Evolutionary conservation across 2,888 invertebrate species (phyloP).

Genomic region (Neoascia interrupta): DNA sequence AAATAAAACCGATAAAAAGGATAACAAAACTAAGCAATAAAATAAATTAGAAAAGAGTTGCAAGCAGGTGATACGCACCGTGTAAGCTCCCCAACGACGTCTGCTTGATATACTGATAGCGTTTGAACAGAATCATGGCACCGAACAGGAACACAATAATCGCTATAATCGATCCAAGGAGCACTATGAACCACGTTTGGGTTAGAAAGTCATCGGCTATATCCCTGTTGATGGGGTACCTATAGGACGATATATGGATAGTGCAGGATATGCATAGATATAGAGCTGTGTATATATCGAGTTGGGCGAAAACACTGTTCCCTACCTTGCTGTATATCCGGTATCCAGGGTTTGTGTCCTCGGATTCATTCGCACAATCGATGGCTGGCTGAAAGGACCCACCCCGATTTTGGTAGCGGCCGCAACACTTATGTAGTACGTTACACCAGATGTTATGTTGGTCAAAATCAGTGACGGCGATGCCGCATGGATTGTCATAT

Average conservation of each 20-base stretch:
- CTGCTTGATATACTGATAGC: slow-evolving; percentile 86
- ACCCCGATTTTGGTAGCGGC: slow-evolving; percentile 90
- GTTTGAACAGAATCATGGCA: slow-evolving; percentile 88
- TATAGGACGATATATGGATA: slow-evolving; percentile 77
- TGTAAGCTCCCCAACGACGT: slow-evolving; percentile 83
- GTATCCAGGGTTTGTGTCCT: slow-evolving; percentile 81
- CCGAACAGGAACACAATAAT: slow-evolving; percentile 91
- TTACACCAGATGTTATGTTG: slow-evolving; percentile 89
- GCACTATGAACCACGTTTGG: slow-evolving; percentile 94
- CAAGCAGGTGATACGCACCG: slow-evolving; percentile 75
- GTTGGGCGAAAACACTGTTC: background rate
- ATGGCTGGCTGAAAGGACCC: slow-evolving; percentile 89
- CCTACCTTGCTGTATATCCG: slow-evolving; percentile 75
- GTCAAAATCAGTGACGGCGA: slow-evolving; percentile 88
- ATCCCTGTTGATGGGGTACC: slow-evolving; percentile 81
- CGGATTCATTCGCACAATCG: slow-evolving; percentile 83
- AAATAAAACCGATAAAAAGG: slow-evolving; percentile 54
- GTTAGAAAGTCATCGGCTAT: slow-evolving; percentile 87
- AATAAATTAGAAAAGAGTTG: slow-evolving; percentile 58
- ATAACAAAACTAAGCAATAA: slow-evolving; percentile 71
- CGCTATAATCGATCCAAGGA: slow-evolving; percentile 91
- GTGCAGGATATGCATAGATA: too few relatives aligned
- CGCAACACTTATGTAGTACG: slow-evolving; percentile 91
- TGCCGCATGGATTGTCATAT: slow-evolving; percentile 86
- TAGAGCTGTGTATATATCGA: too few relatives aligned